Evolutionary conservation across 2,888 invertebrate genomes (phyloP).

Genomic region (Eupithecia exiguata): DNA sequence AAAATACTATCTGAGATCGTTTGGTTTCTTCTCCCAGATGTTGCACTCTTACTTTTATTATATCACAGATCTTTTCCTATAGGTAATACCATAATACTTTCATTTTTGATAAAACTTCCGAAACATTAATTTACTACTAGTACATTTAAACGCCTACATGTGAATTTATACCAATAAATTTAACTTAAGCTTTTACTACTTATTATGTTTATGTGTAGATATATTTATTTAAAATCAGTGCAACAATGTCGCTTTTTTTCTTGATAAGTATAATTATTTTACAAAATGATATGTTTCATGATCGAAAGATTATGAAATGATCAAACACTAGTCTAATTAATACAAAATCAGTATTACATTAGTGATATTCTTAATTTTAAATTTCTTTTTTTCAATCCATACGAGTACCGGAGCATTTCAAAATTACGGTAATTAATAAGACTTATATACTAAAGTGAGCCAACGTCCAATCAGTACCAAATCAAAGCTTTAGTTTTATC

Average conservation of each 20-base stretch:
- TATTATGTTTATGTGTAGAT: slow-evolving; percentile 38
- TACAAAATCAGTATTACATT: slow-evolving; percentile 55
- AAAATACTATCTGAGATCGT: slow-evolving; percentile 78
- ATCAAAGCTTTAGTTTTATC: slow-evolving; percentile 78
- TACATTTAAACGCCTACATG: slow-evolving; percentile 63
- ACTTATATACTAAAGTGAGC: slow-evolving; percentile 69
- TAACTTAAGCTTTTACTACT: slow-evolving; percentile 40
- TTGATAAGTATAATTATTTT: slow-evolving; percentile 48
- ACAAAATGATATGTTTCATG: slow-evolving; percentile 74
- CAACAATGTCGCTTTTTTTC: slow-evolving; percentile 42
- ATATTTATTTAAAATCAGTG: slow-evolving; percentile 52
- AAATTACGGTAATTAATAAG: slow-evolving; percentile 55
- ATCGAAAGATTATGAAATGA: slow-evolving; percentile 69
- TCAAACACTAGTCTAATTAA: slow-evolving; percentile 63
- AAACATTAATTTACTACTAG: slow-evolving; percentile 56
- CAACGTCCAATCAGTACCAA: slow-evolving; percentile 78
- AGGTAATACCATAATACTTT: slow-evolving; percentile 75
- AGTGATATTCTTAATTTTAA: slow-evolving; percentile 53
- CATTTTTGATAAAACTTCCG: slow-evolving; percentile 59
- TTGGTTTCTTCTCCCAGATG: slow-evolving; percentile 71
- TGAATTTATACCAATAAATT: slow-evolving; percentile 50
- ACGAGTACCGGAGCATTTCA: slow-evolving; percentile 70
- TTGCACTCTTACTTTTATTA: slow-evolving; percentile 73
- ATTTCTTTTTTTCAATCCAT: slow-evolving; percentile 48
- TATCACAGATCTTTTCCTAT: slow-evolving; percentile 81